phyloP scores from a whole-genome alignment of 2,888 invertebrate species.

The Leucophenga maculata region DNA sequence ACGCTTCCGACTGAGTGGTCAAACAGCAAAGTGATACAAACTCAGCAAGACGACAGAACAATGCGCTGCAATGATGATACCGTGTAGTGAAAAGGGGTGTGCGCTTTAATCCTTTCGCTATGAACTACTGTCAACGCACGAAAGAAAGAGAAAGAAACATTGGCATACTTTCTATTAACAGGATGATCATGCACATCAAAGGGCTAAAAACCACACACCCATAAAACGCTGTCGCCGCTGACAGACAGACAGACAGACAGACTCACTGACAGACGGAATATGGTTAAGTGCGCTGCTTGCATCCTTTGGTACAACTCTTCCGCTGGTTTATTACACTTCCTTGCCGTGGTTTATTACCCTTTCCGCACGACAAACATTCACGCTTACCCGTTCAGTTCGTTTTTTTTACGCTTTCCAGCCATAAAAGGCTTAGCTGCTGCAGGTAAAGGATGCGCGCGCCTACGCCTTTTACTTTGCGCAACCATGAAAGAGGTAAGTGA shows the following conservation, averaged over 20 bases:
- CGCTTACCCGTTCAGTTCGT: constrained; percentile 44
- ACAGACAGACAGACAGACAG: constrained; percentile 2
- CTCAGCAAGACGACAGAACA: constrained; percentile 30
- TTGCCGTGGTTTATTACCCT: constrained; percentile 52
- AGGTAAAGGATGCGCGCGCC: constrained; percentile 53
- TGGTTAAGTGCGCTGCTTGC: constrained; percentile 25
- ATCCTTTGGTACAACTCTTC: constrained; percentile 45
- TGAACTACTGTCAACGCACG: constrained; percentile 1
- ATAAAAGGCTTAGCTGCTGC: constrained; percentile 67
- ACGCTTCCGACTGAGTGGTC: constrained; percentile 41
- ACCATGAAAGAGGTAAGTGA: constrained; percentile 19
- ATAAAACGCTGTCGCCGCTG: constrained; percentile 54
- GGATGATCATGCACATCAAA: constrained; percentile 70
- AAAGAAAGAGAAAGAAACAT: constrained; percentile 24
- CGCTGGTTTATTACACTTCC: constrained; percentile 2
- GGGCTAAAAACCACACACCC: constrained; percentile 71
- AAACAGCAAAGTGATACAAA: not conserved
- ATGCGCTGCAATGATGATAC: constrained; percentile 39
- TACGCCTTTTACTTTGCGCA: too few relatives aligned
- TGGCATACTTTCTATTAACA: constrained; percentile 61
- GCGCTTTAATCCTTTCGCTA: constrained; percentile 40
- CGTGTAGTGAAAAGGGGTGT: constrained; percentile 42
- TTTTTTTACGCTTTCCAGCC: constrained; percentile 43
- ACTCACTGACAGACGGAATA: not conserved
- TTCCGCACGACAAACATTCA: constrained; percentile 47